A percentile compares a stretch with the other conserved stretches of the same genome.
Evolutionary conservation across 37 sponge, comb jelly and placozoan species (phyloP).

Genomic region (Corticium candelabrum): DNA sequence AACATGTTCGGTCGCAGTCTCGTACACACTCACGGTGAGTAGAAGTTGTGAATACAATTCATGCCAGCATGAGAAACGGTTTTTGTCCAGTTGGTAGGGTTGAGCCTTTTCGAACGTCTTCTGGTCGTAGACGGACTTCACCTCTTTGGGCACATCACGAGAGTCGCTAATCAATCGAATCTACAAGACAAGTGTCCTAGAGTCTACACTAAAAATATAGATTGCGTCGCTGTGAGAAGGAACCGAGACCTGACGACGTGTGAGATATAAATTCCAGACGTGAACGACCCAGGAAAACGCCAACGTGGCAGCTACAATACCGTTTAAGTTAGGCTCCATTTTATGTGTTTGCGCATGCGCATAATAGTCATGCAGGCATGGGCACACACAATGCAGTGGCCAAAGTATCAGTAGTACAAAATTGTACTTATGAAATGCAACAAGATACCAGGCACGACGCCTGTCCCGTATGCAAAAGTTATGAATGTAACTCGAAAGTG

Average conservation of each 20-base stretch:
- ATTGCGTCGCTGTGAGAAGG: not conserved
- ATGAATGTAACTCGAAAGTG: no score
- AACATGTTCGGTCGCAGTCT: not conserved
- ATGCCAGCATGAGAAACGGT: constrained; percentile 39
- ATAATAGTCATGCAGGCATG: no score
- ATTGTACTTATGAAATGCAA: no score
- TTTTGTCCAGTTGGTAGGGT: constrained; percentile 80
- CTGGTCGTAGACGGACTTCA: constrained; percentile 43
- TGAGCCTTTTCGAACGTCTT: constrained; percentile 70
- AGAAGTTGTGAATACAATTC: constrained; percentile 46
- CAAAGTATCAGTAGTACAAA: no score
- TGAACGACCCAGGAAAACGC: not conserved
- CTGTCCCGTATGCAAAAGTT: no score
- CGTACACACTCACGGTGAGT: constrained; percentile 24
- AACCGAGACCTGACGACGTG: not conserved
- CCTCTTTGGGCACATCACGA: constrained; percentile 39
- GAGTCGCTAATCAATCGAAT: not conserved
- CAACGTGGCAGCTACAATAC: no score
- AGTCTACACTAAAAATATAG: not conserved
- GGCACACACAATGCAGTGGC: no score
- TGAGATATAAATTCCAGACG: not conserved
- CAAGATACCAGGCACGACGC: no score
- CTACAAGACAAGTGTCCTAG: not conserved
- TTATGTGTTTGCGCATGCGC: constrained; percentile 5
- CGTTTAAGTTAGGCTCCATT: not conserved